These are phyloP conservation scores for Irena cyanogastra DNA, from an alignment of 2,113 vertebrate species.

Conservation along the genomic window DNA sequence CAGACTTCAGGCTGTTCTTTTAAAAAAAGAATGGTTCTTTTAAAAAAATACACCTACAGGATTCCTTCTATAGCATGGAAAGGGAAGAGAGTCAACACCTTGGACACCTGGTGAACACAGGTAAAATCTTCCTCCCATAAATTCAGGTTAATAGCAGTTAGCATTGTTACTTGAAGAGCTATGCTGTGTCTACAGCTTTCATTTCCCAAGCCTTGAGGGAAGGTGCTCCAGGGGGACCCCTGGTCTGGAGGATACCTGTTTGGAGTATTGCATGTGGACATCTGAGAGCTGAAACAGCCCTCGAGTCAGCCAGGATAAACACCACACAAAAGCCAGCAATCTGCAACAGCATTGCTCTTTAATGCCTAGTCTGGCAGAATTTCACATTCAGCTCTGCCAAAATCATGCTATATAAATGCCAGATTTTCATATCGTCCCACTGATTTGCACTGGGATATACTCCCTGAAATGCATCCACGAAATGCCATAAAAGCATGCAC, in stretches of 20 bases:
- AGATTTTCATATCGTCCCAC: background rate
- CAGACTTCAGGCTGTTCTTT: background rate
- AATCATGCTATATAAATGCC: background rate
- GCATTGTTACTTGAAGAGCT: background rate
- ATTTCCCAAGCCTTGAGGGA: background rate
- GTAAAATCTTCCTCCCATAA: background rate
- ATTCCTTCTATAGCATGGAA: background rate
- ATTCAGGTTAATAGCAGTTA: background rate
- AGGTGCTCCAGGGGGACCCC: background rate
- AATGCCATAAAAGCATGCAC: background rate
- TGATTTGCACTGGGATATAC: background rate
- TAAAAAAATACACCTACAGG: background rate
- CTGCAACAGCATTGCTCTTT: background rate
- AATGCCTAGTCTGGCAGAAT: background rate
- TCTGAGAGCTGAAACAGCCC: background rate
- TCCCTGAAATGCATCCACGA: background rate
- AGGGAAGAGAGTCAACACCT: background rate
- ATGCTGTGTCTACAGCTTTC: background rate
- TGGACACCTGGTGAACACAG: background rate
- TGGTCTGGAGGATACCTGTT: background rate
- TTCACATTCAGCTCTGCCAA: background rate
- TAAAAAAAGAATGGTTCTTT: background rate
- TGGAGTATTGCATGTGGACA: accelerated
- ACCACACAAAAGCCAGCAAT: background rate
- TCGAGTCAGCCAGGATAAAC: background rate